Percentiles rank a stretch among this genome's conserved stretches.
phyloP scores from a whole-genome alignment of 2,113 vertebrate species.

The Australoheros scitulus region DNA sequence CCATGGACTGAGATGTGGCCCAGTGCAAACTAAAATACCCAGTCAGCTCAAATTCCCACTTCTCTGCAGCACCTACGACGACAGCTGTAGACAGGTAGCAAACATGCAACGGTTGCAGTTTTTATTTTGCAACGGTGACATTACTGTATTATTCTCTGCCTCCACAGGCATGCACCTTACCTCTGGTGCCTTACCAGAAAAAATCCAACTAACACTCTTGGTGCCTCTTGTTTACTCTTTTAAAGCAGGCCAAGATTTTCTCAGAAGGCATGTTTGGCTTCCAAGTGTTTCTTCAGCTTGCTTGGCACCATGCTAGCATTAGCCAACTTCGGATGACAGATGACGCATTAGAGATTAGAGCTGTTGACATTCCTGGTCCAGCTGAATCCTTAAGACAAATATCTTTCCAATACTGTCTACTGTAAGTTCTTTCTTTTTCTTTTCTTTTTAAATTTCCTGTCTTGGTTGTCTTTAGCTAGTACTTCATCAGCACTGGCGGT shows the following conservation, averaged over 20 bases:
- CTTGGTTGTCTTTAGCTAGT: accelerated
- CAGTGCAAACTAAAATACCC: background rate
- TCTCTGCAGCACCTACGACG: too few relatives aligned
- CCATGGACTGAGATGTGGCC: accelerated
- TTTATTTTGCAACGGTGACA: too few relatives aligned
- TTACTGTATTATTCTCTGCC: too few relatives aligned
- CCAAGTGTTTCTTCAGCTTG: background rate
- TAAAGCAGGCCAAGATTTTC: background rate
- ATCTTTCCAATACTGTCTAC: background rate
- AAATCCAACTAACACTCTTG: background rate
- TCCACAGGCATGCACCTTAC: too few relatives aligned
- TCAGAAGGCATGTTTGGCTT: background rate
- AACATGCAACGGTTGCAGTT: too few relatives aligned
- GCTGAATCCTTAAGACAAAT: background rate
- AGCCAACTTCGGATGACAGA: background rate
- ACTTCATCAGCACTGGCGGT: accelerated
- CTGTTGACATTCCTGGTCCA: background rate
- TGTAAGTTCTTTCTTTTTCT: background rate
- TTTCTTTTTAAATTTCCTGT: background rate
- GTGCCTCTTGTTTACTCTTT: background rate
- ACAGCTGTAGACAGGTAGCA: too few relatives aligned
- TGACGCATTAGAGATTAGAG: background rate
- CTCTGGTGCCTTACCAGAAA: background rate
- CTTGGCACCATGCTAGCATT: background rate
- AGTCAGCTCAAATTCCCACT: too few relatives aligned